A percentile compares a stretch with the other conserved stretches of the same genome.
phyloP scores from a whole-genome alignment of 2,113 vertebrate genomes.

The Eudyptes chrysolophus region DNA sequence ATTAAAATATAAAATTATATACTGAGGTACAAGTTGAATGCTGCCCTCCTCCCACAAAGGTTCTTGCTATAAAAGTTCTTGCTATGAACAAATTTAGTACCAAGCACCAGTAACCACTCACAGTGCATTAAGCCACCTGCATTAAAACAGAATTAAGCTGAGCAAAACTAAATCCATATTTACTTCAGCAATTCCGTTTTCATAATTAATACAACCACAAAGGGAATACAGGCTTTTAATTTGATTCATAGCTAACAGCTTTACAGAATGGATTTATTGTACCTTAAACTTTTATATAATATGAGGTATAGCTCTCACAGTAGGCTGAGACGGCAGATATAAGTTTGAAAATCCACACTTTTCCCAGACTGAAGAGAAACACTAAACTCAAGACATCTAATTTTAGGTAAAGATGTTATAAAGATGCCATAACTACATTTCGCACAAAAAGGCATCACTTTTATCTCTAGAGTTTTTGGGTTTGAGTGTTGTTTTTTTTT shows the following conservation, averaged over 20 bases:
- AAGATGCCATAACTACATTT: background rate
- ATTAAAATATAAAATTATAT: background rate
- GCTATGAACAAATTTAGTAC: slow-evolving; percentile 39
- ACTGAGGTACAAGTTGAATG: background rate
- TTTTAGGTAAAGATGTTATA: background rate
- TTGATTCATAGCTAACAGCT: background rate
- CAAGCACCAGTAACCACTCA: slow-evolving; percentile 2
- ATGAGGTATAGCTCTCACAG: background rate
- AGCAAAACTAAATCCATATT: background rate
- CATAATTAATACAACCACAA: background rate
- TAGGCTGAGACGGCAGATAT: fast-evolving
- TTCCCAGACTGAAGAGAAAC: background rate
- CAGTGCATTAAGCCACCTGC: background rate
- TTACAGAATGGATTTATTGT: background rate
- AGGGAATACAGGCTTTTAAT: background rate
- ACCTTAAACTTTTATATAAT: background rate
- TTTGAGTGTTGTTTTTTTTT: no score
- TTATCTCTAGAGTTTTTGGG: background rate
- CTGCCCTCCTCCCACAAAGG: slow-evolving; percentile 41
- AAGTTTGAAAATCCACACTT: background rate
- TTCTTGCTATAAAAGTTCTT: slow-evolving; percentile 37
- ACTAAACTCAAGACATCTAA: background rate
- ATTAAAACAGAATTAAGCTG: background rate
- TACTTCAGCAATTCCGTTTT: background rate
- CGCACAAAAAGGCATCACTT: background rate